Conservation (phyloP, 2,113 vertebrate genomes). For the Triplophysa rosa region DNA sequence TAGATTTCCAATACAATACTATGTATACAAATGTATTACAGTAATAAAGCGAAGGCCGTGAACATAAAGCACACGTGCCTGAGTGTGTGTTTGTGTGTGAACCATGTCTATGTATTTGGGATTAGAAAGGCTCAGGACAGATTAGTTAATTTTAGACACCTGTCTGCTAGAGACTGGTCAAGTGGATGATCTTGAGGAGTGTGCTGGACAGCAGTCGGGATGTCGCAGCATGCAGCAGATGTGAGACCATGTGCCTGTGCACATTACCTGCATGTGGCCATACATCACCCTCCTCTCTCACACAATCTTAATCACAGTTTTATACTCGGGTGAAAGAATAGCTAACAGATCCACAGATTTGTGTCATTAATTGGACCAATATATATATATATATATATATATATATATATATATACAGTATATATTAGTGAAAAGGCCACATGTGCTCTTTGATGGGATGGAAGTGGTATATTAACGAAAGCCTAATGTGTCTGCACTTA, state of each 20-base stretch:
- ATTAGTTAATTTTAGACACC: conserved; percentile 79
- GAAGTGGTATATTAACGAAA: background rate
- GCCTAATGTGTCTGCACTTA: background rate
- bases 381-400: too few relatives aligned
- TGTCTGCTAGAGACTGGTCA: conserved; percentile 70
- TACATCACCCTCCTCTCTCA: background rate
- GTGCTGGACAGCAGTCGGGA: conserved; percentile 42
- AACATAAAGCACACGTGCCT: conserved; percentile 7
- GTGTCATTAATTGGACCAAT: too few relatives aligned
- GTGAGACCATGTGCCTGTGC: conserved; percentile 63
- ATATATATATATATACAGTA: background rate
- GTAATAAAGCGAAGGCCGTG: background rate
- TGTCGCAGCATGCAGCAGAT: conserved; percentile 52
- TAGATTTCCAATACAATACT: background rate
- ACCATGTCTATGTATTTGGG: conserved; percentile 55
- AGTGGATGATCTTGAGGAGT: conserved; percentile 69
- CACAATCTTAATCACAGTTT: background rate
- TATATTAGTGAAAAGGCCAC: background rate
- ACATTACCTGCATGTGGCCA: conserved; percentile 23
- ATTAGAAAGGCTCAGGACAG: conserved; percentile 76
- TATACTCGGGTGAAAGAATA: background rate
- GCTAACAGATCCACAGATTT: background rate
- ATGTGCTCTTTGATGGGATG: background rate
- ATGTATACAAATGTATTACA: background rate
- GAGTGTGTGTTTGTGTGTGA: conserved; percentile 39